Evolutionary conservation across 35 echinoderm and acorn worm genomes (phyloP), one percentile per base, ranked within the genome.

Genomic region (Acanthaster planci): DNA sequence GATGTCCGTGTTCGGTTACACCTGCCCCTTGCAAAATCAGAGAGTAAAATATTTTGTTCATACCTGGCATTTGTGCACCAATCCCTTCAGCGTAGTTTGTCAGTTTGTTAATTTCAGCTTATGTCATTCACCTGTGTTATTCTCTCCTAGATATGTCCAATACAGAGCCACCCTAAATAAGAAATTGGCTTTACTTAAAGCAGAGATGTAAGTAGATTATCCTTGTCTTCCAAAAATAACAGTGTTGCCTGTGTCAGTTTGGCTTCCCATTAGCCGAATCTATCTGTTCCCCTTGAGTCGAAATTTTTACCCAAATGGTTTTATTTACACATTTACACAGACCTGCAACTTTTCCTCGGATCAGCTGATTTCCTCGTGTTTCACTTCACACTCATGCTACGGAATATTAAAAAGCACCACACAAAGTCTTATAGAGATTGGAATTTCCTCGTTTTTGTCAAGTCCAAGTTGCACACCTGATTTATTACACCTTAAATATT

Each of bases 161-260:
- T 83, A 83, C 53, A 83, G 59, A 29, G 51, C 81, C 53, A 83
- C 56, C 34, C 56, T 83, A 31, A n/a, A 83, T 18, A 83, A 83
- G 81, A 83, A 83, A 53, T 37, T 83, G 21, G 27, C 54, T 15
- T 38, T 57, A 19, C 32, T 83, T 14, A 22, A 51, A 30, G 56
- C 53, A 83, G 55, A 83, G 30, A 53, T 83, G 81, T 83, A 57
- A 57, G 81, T 83, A 37, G n/a, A 23, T 34, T 83, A 8, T 18
- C 53, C 14, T 72, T 14, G 26, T 72, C 14, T 14, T 6, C 7
- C 30, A 72, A 26, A 1, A 15, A 72, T 19, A 12, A 26, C 23
- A 27, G 64, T 72, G 64, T 26, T 35, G 14, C 64, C 14, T 31
- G 21, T 23, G 26, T 68, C 7, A 29, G 22, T 72, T 26, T 8